phyloP scores from a whole-genome alignment of 2,113 vertebrate genomes.

The Ochotona curzoniae region DNA sequence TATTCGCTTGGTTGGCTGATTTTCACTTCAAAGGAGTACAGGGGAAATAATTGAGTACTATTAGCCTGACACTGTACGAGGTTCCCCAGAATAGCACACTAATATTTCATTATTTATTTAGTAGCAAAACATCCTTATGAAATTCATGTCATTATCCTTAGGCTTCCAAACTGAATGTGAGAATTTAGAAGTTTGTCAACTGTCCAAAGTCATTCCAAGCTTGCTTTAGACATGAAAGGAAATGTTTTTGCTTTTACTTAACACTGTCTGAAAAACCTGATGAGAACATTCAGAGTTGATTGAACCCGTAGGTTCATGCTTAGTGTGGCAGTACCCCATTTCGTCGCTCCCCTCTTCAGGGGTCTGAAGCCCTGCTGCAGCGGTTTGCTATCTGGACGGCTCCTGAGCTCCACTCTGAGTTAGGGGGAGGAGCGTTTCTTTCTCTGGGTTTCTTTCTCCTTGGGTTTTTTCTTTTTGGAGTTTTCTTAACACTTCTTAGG shows the following conservation, averaged over 20 bases:
- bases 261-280: constrained; percentile 18
- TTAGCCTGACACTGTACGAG: not conserved
- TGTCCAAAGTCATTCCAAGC: not conserved
- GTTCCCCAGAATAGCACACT: not conserved
- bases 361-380: not conserved
- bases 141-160: constrained; percentile 31
- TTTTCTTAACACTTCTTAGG: not conserved
- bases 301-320: not conserved
- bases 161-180: constrained; percentile 51
- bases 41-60: constrained; percentile 32
- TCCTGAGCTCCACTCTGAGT: not conserved
- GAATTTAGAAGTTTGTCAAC: constrained; percentile 17
- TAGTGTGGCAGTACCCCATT: constrained; percentile 14
- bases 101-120: constrained; percentile 14
- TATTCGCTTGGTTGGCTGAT: constrained; percentile 11
- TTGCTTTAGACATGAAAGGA: constrained; percentile 37
- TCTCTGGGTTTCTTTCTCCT: not conserved
- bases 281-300: constrained; percentile 42
- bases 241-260: constrained; percentile 24
- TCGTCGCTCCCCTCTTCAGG: constrained; percentile 34
- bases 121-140: not conserved
- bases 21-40: constrained; percentile 26
- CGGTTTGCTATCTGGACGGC: constrained; percentile 41
- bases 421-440: not conserved
- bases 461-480: not conserved